phyloP scores from a whole-genome alignment of 2,888 invertebrate species.

The Cheilosia grossa region DNA sequence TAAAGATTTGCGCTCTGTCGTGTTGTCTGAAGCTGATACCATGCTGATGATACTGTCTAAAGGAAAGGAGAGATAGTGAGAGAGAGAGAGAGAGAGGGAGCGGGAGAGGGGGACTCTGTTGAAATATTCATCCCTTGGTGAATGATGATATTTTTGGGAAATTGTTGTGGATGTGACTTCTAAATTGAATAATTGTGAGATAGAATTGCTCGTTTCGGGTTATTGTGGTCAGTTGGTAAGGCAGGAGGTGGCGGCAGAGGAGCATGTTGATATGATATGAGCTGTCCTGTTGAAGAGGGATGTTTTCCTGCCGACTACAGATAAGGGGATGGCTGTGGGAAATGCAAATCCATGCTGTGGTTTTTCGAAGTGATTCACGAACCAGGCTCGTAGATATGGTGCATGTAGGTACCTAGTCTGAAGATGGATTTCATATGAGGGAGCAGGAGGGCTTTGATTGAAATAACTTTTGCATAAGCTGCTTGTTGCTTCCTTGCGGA shows the following conservation, averaged over 20 bases:
- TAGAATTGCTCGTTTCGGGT: slow-evolving; percentile 34
- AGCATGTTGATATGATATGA: slow-evolving; percentile 1
- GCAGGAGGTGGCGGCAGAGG: background rate
- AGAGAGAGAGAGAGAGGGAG: background rate
- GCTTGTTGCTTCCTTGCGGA: slow-evolving; percentile 21
- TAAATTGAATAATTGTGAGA: slow-evolving; percentile 56
- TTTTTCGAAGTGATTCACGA: slow-evolving; percentile 1
- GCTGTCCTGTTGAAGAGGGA: slow-evolving; percentile 18
- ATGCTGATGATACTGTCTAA: background rate
- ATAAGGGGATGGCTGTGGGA: slow-evolving; percentile 3
- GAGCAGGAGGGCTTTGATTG: background rate
- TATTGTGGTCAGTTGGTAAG: slow-evolving; percentile 27
- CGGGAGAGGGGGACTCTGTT: background rate
- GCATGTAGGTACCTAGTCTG: background rate
- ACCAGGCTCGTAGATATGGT: background rate
- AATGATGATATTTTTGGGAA: slow-evolving; percentile 36
- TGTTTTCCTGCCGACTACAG: background rate
- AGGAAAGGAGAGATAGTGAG: background rate
- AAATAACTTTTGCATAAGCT: background rate
- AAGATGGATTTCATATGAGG: background rate
- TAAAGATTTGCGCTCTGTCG: background rate
- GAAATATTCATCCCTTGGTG: slow-evolving; percentile 51
- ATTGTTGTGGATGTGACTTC: slow-evolving; percentile 39
- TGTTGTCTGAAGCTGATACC: background rate
- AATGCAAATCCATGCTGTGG: slow-evolving; percentile 23